Base-by-base conservation (phyloP, 2,888 invertebrate genomes). In the Drosophila borborema region DNA sequence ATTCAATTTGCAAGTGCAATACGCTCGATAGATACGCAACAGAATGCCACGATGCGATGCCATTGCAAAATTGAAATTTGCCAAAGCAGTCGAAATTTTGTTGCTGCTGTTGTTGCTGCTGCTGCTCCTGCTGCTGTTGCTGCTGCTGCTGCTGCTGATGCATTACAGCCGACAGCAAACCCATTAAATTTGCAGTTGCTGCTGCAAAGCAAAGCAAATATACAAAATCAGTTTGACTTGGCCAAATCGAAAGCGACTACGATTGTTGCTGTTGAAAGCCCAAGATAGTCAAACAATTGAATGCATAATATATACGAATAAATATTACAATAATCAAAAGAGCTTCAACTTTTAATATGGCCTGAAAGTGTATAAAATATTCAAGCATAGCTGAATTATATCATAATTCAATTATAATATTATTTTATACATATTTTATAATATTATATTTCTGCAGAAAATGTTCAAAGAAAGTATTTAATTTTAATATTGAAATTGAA, bases 1-100 rank as follows among this genome's bases (percentile, higher is more conserved):
- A 83, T 86, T 83, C 81, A 81, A 81, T 86, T 80, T 78, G 80
- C 72, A 74, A 73, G 59, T 63, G 71, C 76, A 85, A 80, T 65
- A 74, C 72, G 81, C 75, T 74, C 55, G 67, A 72, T 51, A 51
- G 76, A 70, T 66, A 62, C 72, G 72, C 63, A 70, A 12, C 66
- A 48, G 56, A 55, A 51, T 36, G 46, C 48, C 59, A 38, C 34
- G 49, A 41, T 61, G 71, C 71, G 36, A 51, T 64, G 51, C 38
- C 63, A 38, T 55, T 72, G 59, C 53, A 40, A 31, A 64, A 59
- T 53, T 61, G 43, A 61, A 56, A 61, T 61, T 38, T 31, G 18
- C 40, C 31, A 48, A 48, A 56, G 20, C 45, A 55, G 7, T 31
- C 55, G 43, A 51, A 51, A 49, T 61, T 55, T 14, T 49, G 43